phyloP scores from a whole-genome alignment of 2,113 vertebrate genomes.

The Diadophis punctatus region DNA sequence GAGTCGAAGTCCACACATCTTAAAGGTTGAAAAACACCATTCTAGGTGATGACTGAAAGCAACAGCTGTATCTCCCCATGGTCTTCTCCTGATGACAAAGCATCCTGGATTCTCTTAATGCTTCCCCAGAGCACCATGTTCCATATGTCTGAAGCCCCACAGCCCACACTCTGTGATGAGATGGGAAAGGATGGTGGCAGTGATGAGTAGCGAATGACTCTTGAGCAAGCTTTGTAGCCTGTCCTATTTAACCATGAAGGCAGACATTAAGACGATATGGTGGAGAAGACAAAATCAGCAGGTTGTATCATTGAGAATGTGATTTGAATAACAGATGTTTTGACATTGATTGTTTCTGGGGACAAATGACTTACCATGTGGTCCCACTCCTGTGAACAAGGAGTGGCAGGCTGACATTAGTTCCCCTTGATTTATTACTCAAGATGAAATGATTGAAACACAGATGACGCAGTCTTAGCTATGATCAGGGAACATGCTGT shows the following conservation, averaged over 20 bases:
- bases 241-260: not conserved
- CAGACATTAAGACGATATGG: not conserved
- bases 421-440: slow-evolving; percentile 12
- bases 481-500: not conserved
- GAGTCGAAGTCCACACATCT: not conserved
- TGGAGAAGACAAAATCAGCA: not conserved
- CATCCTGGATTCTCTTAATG: not conserved
- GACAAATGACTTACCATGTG: not conserved
- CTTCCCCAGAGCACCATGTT: not conserved
- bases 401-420: not conserved
- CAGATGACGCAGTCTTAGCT: not conserved
- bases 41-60: not conserved
- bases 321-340: not conserved
- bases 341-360: slow-evolving; percentile 10
- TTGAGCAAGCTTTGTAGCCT: not conserved
- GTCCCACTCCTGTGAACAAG: not conserved
- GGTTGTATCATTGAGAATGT: not conserved
- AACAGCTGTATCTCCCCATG: not conserved
- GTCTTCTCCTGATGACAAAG: not conserved
- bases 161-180: not conserved
- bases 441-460: not conserved
- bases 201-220: not conserved
- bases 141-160: not conserved
- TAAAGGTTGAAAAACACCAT: not conserved
- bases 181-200: not conserved